Conservation (phyloP, 2,888 invertebrate genomes). For the Polia nebulosa region DNA sequence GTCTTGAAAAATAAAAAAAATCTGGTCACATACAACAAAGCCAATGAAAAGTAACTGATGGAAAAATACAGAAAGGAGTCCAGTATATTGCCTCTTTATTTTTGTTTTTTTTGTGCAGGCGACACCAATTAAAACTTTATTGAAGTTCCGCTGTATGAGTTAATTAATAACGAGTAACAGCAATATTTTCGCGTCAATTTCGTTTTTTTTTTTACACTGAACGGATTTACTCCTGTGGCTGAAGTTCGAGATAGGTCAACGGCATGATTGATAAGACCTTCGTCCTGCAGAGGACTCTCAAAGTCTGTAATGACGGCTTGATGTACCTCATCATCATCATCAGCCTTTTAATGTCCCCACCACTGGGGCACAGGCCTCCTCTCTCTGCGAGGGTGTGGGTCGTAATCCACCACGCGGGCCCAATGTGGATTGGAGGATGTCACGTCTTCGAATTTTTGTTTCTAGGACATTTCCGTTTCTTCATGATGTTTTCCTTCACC, state of each 20-base stretch:
- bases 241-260: neutral
- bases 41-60: neutral
- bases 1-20: too few relatives aligned
- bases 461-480: too few relatives aligned
- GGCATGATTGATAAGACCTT: neutral
- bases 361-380: too few relatives aligned
- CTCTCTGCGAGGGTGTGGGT: too few relatives aligned
- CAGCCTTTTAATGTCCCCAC: too few relatives aligned
- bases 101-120: neutral
- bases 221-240: neutral
- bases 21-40: neutral
- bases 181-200: constrained; percentile 10
- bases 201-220: neutral
- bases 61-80: constrained; percentile 11
- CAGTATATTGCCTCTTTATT: too few relatives aligned
- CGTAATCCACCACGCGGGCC: too few relatives aligned
- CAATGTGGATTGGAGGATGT: too few relatives aligned
- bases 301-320: neutral
- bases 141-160: neutral
- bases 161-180: constrained; percentile 14
- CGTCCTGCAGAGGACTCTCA: neutral
- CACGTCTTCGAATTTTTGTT: too few relatives aligned
- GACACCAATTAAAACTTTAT: constrained; percentile 24
- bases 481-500: too few relatives aligned
- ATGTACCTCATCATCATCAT: too few relatives aligned